Evolutionary conservation across 2,888 invertebrate species (phyloP), one percentile per base, ranked within the genome.

Genomic region (Acrocyrtus sp.): DNA sequence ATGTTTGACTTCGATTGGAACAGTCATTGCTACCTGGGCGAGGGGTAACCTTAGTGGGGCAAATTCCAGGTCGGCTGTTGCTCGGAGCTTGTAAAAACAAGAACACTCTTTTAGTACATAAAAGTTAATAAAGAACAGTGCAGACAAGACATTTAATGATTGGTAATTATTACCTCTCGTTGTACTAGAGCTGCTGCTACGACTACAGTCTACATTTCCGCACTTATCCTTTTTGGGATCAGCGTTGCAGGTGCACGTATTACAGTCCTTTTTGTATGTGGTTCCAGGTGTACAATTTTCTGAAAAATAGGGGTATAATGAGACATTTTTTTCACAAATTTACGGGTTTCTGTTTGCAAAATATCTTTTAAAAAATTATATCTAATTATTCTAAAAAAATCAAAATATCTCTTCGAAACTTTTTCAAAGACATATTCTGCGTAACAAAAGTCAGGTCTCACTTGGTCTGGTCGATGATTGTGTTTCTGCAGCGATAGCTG

Each of bases 181-280:
- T 1, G 80, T 77, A 17, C 77, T 67, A 15, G 68, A 53, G 39
- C 67, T 60, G 27, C 57, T 50, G 4, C 63, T 47, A 19, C 78
- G 68, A 10, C 12, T 70, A 57, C 80, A 80, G 34, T 80, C 77
- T 21, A 76, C 34, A 27, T 75, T 54, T 47, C 78, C 74, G 65
- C 78, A 79, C 48, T 78, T 78, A 58, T 79, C 80, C 47, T 72
- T 65, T 22, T 65, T 68, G 4, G 69, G 41, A n/a, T 65, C 62
- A 3, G 72, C 58, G n/a, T 43, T 75, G 62, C 80, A 80, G 17
- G 77, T 77, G 43, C 80, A 80, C 15, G 75, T 74, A 43, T 80
- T 80, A 58, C 80, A 80, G 45, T 76, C 78, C 61, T 80, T 80
- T 39, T 73, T 72, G 54, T 80, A 80, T 0, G 70, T 72, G 12